Evolutionary conservation across 2,797 vertebrate species (phyloP), one percentile per base, ranked within the genome.

Genomic region (Micromesistius poutassou): DNA sequence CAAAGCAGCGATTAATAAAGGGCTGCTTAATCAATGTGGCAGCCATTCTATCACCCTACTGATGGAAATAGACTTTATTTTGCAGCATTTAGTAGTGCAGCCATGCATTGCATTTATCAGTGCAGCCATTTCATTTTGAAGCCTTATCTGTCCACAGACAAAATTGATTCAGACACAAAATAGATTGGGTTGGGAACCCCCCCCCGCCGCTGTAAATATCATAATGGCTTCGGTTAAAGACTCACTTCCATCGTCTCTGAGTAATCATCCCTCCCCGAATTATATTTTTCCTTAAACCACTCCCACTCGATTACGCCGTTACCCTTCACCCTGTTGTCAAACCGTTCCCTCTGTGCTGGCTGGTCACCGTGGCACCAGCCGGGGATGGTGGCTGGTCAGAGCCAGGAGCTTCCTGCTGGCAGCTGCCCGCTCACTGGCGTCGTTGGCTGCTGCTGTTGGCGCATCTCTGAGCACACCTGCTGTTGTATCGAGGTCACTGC

Each of bases 401-500:
- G 28, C 55, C 55, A n/a, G n/a, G 33, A 46, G 33, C n/a, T 12
- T 70, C 16, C 55, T 31, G 66, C 73, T 78, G 73, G 73, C 30
- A 77, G 76, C 71, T 71, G 55, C 22, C 7, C 55, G 46, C 16
- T 19, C 55, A 30, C 55, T 71, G 6, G 5, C 16, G 14, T 75
- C 36, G 36, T 72, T 72, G 46, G 16, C 71, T 1, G n/a, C 74
- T 28, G 72, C 74, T 73, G 62, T 72, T 71, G 16, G 8, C 71
- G 33, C 5, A n/a, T 22, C 72, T 30, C 62, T 33, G 25, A 33
- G 74, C 50, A 36, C 46, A 38, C 81, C 4, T 74, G 72, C 70
- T 77, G 76, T 77, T 72, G 46, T 33, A 77, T 31, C 33, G 10
- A 14, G 46, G 2, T 25, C 62, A n/a, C 55, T 25, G 55, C n/a